phyloP scores from a whole-genome alignment of 2,113 vertebrate species.

The Furnarius figulus region DNA sequence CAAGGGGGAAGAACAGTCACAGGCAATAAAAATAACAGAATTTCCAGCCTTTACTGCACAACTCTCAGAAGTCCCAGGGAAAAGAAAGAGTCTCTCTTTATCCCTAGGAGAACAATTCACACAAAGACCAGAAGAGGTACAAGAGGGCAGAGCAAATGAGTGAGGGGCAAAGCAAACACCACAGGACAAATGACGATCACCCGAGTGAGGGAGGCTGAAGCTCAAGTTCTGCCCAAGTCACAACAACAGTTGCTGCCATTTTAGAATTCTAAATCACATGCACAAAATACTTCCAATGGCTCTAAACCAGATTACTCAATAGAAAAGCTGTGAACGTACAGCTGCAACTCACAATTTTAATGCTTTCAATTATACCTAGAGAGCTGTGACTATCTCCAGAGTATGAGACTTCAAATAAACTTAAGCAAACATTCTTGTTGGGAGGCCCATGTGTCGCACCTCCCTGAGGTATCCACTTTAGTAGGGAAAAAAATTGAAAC shows the following conservation, averaged over 20 bases:
- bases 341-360: not conserved
- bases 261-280: accelerated
- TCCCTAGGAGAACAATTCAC: not conserved
- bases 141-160: not conserved
- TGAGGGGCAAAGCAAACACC: not conserved
- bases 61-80: not conserved
- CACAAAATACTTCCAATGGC: not conserved
- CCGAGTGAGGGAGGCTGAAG: accelerated
- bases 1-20: not conserved
- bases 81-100: not conserved
- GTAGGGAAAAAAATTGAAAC: not conserved
- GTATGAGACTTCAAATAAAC: not conserved
- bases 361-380: not conserved
- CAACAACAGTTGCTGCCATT: not conserved
- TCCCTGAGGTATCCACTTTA: not conserved
- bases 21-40: not conserved
- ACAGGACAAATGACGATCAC: not conserved
- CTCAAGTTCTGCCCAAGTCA: not conserved
- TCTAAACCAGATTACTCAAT: not conserved
- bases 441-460: not conserved
- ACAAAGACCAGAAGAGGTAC: not conserved
- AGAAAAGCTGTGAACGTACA: not conserved
- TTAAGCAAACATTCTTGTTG: not conserved
- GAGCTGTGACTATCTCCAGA: not conserved
- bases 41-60: not conserved